Conservation (phyloP, 2,113 vertebrate genomes). For the Argyrosomus japonicus region DNA sequence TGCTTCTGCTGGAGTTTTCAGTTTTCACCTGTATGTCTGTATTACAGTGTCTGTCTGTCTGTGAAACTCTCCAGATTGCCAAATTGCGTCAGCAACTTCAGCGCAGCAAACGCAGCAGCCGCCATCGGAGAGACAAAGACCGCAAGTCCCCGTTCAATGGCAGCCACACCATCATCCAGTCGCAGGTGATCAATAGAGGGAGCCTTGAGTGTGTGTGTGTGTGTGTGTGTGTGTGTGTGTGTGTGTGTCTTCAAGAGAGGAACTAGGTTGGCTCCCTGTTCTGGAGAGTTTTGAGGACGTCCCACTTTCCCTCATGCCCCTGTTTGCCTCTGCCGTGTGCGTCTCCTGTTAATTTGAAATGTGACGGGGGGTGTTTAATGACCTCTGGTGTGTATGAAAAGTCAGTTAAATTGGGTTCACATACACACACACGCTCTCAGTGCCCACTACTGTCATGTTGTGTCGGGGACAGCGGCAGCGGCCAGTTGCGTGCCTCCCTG, state of each 20-base stretch:
- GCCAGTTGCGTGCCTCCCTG: conserved; percentile 31
- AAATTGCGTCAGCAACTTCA: conserved; percentile 98
- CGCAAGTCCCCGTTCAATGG: conserved; percentile 98
- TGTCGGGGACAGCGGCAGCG: neutral
- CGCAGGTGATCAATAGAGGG: conserved; percentile 87
- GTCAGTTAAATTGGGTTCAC: neutral
- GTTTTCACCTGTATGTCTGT: neutral
- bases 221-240: conserved; percentile 19
- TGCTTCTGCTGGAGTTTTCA: neutral
- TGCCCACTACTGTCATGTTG: neutral
- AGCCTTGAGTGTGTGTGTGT: neutral
- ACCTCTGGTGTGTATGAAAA: neutral
- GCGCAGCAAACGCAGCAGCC: conserved; percentile 98
- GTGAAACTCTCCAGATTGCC: conserved; percentile 87
- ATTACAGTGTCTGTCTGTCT: conserved; percentile 9
- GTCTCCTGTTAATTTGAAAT: conserved; percentile 33
- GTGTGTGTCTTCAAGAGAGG: neutral
- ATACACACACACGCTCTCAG: neutral
- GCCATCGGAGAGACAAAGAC: conserved; percentile 97
- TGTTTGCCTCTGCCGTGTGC: conserved; percentile 3
- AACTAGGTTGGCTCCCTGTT: conserved; percentile 17
- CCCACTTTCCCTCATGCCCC: conserved; percentile 37
- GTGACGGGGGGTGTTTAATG: neutral
- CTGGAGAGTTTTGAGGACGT: conserved; percentile 31
- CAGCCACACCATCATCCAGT: conserved; percentile 96